Evolutionary conservation across 2,888 invertebrate species (phyloP), one percentile per base, ranked within the genome.

Genomic region (Gastrophysa polygoni): DNA sequence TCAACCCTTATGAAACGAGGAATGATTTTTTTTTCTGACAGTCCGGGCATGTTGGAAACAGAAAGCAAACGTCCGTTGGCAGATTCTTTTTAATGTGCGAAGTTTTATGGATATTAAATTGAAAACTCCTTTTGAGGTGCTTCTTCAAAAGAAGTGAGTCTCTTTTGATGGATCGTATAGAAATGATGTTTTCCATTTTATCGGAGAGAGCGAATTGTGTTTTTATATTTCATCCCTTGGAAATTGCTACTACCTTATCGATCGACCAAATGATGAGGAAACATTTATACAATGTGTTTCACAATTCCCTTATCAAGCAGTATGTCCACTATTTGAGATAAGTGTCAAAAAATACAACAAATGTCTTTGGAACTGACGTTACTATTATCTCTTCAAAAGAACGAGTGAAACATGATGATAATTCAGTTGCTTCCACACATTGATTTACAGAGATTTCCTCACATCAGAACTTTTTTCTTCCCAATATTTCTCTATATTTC

Each of bases 51-150:
- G 57, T 14, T 56, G 55, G 55, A 62, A 66, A 59, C 24, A 34
- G 46, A 61, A 58, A 59, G 32, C 44, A 63, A 62, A 63, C 58
- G 60, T 55, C 57, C 52, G 58, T 32, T 57, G 47, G 54, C 59
- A 55, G 61, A 62, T 55, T 64, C 66, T 38, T 63, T 47, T 52
- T 70, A 72, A 73, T 69, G 70, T 63, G 64, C 68, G 68, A 68
- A 72, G 67, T 73, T 68, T 68, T 69, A 69, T 72, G 69, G 72
- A 75, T 74, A 71, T 73, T 73, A 75, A 74, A 76, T 74, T 74
- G 76, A 72, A 74, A 75, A 66, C 59, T 66, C 61, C 60, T 51
- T 68, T 66, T 61, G 51, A 54, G 51, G 61, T 56, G 56, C 57
- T 56, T 64, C 66, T 63, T 71, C 70, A 71, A 69, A 70, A 71